Evolutionary conservation across 2,113 vertebrate species (phyloP), one percentile per base, ranked within the genome.

Genomic region (Falco punctatus): DNA sequence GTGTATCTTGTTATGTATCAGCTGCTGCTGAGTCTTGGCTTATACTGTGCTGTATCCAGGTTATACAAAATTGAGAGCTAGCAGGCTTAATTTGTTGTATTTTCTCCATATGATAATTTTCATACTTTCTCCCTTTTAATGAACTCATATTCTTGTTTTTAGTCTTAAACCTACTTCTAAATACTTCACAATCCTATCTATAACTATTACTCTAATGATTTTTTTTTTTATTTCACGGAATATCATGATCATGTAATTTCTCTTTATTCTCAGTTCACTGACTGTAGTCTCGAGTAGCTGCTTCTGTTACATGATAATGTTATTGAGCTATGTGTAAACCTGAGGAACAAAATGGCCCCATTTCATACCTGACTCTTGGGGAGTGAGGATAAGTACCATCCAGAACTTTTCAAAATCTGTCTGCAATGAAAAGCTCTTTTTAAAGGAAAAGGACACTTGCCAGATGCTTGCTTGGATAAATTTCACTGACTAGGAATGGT

Each of bases 191-290:
- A 32, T 54, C 32, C 30, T 2, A 12, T 52, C 35, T 74, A 4
- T 66, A 65, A 70, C 42, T 84, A 33, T 86, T 62, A 55, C 5
- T 81, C 10, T 51, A 35, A 64, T 38, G 38, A 72, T 46, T 8
- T 67, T 26, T 59, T 62, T 54, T 94, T 95, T 96, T 32, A 86
- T 92, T 90, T 82, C 2, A 1, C 27, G 84, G 42, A 92, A 81
- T 58, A 44, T 65, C 87, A 59, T 67, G 35, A 44, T 69, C 62
- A 28, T 89, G 33, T 94, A 88, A 73, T 40, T 82, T 69, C 17
- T 86, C 61, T 92, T 93, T 79, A 80, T 96, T 96, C 83, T 81
- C 52, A 86, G n/a, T 92, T 96, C 49, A 88, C 65, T 88, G 64
- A 32, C 62, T 92, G 52, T 58, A 84, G 69, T 82, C 78, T 92